Percentiles rank a stretch among this genome's conserved stretches.
phyloP scores from a whole-genome alignment of 2,797 vertebrate genomes.

The Phrynocephalus vlangalii region DNA sequence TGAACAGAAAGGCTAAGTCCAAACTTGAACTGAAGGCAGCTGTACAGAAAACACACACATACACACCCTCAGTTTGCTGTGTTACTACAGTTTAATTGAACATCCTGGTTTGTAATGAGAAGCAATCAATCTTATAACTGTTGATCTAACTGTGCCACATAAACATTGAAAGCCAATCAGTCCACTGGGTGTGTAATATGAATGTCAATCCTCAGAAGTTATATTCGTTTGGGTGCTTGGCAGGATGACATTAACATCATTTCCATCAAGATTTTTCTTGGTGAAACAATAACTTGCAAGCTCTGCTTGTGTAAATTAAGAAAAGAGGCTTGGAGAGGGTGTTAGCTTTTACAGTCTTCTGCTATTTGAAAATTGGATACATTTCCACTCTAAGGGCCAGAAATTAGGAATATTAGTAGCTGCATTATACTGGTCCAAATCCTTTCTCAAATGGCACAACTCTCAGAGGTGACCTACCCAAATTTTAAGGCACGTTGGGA shows the following conservation, averaged over 20 bases:
- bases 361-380: neutral
- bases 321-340: neutral
- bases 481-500: too few species aligned
- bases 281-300: neutral
- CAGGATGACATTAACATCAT: fast-evolving
- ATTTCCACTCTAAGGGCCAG: neutral
- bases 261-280: neutral
- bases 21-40: neutral
- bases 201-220: neutral
- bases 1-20: neutral
- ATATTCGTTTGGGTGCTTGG: neutral
- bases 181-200: neutral
- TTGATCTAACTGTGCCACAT: constrained; percentile 6
- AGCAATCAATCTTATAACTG: constrained; percentile 17
- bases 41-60: neutral
- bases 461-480: too few species aligned
- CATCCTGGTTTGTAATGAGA: constrained; percentile 41
- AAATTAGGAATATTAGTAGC: neutral
- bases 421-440: too few species aligned
- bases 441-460: too few species aligned
- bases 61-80: constrained; percentile 10
- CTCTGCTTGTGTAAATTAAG: neutral
- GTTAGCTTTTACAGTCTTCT: neutral
- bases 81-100: constrained; percentile 38
- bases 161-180: constrained; percentile 9